These are phyloP conservation scores for Rhysida immarginata DNA, from an alignment of 1,140 invertebrate genomes.

Conservation along the genomic window DNA sequence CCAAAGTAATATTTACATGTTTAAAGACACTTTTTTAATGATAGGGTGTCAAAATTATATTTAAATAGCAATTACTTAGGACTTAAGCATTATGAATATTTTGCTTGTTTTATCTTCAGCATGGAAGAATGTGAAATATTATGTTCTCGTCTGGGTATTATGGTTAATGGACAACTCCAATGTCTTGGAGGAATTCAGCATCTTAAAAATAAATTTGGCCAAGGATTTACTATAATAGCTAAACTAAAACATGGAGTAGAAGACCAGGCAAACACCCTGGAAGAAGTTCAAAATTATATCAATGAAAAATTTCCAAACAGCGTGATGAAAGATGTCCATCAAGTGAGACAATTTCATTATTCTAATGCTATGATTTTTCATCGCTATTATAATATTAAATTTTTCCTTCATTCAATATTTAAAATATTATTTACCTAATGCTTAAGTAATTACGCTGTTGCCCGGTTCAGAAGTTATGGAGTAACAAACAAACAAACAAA, in stretches of 20 bases:
- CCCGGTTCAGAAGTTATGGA: too few species aligned
- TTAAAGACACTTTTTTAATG: too few species aligned
- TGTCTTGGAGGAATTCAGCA: conserved; percentile 30
- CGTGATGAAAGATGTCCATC: not conserved
- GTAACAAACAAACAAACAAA: too few species aligned
- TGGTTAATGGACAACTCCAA: conserved; percentile 30
- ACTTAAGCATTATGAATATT: conserved; percentile 28
- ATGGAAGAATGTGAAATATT: conserved; percentile 36
- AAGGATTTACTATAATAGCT: conserved; percentile 38
- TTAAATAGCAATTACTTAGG: too few species aligned
- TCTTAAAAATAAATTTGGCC: conserved; percentile 36
- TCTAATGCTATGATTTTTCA: too few species aligned
- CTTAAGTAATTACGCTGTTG: too few species aligned
- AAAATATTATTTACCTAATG: too few species aligned
- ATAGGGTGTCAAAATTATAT: too few species aligned
- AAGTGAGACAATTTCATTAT: not conserved
- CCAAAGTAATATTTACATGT: too few species aligned
- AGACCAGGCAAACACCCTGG: not conserved
- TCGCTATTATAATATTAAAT: too few species aligned
- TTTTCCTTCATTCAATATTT: too few species aligned
- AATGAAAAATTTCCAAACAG: not conserved
- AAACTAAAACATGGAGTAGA: conserved; percentile 19
- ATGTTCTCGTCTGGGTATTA: conserved; percentile 30
- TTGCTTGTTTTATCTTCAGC: conserved; percentile 23
- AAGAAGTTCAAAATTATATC: not conserved